Conservation (phyloP, 2,888 invertebrate species). For the Catocala nupta region DNA sequence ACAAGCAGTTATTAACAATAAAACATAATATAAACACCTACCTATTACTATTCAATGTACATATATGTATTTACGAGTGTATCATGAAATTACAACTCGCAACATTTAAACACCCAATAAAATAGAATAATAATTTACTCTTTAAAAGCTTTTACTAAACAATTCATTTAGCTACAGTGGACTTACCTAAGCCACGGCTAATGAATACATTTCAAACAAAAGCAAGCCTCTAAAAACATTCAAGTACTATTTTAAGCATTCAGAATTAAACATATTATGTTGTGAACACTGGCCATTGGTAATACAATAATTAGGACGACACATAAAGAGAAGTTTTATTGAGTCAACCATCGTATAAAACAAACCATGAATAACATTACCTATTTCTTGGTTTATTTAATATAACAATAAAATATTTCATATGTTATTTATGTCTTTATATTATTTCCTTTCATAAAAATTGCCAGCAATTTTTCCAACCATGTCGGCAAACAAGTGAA, state of each 20-base stretch:
- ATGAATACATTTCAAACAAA: neutral
- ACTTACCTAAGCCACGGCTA: no score
- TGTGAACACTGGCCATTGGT: neutral
- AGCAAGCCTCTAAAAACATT: neutral
- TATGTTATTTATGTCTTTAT: neutral
- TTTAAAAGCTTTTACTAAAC: neutral
- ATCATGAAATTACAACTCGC: no score
- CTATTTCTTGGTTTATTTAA: conserved; percentile 1
- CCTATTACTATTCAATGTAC: no score
- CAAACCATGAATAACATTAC: neutral
- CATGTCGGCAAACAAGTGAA: no score
- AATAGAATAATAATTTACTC: neutral
- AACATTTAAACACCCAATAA: no score
- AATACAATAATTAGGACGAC: neutral
- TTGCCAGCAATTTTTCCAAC: no score
- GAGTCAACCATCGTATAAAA: neutral
- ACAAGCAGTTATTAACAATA: no score
- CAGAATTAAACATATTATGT: neutral
- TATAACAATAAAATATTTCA: neutral
- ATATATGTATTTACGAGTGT: no score
- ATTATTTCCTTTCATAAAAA: no score
- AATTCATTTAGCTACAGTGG: neutral
- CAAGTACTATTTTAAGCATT: neutral
- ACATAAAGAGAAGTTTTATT: neutral
- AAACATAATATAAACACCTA: no score